Evolutionary conservation across 2,888 invertebrate species (phyloP).

Genomic region (Drosophila hamatofila): DNA sequence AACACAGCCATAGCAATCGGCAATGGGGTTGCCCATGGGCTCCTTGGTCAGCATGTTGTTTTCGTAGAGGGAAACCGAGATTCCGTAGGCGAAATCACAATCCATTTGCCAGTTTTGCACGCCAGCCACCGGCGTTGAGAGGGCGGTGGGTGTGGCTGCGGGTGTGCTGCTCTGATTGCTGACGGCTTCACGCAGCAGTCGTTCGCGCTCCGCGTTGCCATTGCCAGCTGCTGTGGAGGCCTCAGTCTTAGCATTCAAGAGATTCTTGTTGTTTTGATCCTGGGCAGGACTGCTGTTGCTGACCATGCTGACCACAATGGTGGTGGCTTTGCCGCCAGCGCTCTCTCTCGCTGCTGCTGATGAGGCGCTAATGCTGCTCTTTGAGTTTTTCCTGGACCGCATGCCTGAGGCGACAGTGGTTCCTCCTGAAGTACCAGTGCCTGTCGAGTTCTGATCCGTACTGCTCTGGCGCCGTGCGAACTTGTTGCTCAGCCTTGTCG

Average conservation of each 20-base stretch:
- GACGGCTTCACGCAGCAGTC: slow-evolving; percentile 83
- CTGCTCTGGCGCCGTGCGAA: slow-evolving; percentile 75
- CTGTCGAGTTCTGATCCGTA: slow-evolving; percentile 56
- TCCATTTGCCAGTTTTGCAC: slow-evolving; percentile 85
- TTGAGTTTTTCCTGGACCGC: slow-evolving; percentile 84
- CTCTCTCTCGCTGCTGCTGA: slow-evolving; percentile 45
- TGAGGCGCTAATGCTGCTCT: slow-evolving; percentile 69
- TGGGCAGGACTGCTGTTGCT: slow-evolving; percentile 67
- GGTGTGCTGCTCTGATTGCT: slow-evolving; percentile 75
- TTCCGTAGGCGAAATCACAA: slow-evolving; percentile 84
- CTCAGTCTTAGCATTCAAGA: slow-evolving; percentile 83
- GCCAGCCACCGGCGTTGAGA: slow-evolving; percentile 81
- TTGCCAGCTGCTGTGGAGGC: slow-evolving; percentile 37
- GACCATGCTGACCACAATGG: slow-evolving; percentile 84
- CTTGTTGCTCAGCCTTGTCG: slow-evolving; percentile 76
- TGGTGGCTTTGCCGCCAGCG: slow-evolving; percentile 72
- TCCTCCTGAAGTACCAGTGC: slow-evolving; percentile 68
- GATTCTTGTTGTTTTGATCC: slow-evolving; percentile 82
- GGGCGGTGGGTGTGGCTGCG: not conserved
- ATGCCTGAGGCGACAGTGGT: slow-evolving; percentile 50
- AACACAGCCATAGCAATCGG: slow-evolving; percentile 93
- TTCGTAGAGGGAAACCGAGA: slow-evolving; percentile 91
- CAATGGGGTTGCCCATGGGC: slow-evolving; percentile 92
- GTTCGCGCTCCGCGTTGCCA: slow-evolving; percentile 71
- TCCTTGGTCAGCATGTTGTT: slow-evolving; percentile 91